Percentiles rank a stretch among this genome's conserved stretches.
Conservation (phyloP, 2,888 invertebrate species). For the Chironomus tentans region DNA sequence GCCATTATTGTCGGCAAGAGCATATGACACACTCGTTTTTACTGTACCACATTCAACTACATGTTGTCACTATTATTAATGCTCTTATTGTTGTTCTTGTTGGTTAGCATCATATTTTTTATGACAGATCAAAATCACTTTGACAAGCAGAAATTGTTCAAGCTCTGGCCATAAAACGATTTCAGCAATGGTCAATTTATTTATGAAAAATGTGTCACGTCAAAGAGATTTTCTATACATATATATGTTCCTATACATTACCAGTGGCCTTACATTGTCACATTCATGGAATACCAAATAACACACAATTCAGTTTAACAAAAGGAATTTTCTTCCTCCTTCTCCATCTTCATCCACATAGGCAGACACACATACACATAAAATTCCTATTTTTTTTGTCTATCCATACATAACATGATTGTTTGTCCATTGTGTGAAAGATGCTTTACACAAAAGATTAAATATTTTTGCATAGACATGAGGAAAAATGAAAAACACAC, state of each 20-base stretch:
- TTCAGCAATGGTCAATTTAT: slow-evolving; percentile 7
- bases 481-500: neutral
- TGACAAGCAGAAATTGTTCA: neutral
- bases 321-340: too few relatives aligned
- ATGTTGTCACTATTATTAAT: neutral
- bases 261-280: neutral
- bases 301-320: neutral
- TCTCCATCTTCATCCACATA: too few relatives aligned
- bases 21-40: too few relatives aligned
- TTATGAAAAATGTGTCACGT: slow-evolving; percentile 10
- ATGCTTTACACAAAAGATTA: neutral
- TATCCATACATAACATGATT: too few relatives aligned
- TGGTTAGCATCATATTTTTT: neutral
- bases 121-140: slow-evolving; percentile 21
- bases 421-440: neutral
- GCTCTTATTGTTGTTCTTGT: neutral
- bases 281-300: neutral
- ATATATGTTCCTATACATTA: neutral
- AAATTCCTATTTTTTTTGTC: too few relatives aligned
- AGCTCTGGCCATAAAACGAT: neutral
- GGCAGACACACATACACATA: too few relatives aligned
- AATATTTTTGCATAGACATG: neutral
- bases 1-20: too few relatives aligned
- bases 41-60: neutral
- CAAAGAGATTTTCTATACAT: neutral